A percentile compares a stretch with the other conserved stretches of the same genome.
phyloP scores from a whole-genome alignment of 2,113 vertebrate species.

The Albula goreensis region DNA sequence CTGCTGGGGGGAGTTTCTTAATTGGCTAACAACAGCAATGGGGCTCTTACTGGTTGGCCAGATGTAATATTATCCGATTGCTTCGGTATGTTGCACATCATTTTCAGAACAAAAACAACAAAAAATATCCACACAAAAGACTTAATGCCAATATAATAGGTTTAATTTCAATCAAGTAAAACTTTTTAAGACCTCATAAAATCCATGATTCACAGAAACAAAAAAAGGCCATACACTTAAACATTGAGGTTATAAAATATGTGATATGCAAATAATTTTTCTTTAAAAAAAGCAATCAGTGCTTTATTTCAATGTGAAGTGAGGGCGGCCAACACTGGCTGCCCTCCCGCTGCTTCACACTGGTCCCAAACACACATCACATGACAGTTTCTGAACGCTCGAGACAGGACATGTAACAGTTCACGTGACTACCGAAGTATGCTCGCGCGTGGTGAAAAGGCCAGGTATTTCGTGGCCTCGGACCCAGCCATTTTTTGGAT shows the following conservation, averaged over 20 bases:
- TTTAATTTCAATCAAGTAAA: conserved; percentile 71
- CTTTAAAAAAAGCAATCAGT: conserved; percentile 62
- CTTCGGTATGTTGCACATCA: too few relatives aligned
- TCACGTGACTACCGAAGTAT: neutral
- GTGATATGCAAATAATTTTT: conserved; percentile 60
- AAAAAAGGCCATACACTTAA: conserved; percentile 62
- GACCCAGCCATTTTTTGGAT: neutral
- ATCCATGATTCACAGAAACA: conserved; percentile 65
- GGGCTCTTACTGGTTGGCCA: too few relatives aligned
- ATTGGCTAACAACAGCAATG: too few relatives aligned
- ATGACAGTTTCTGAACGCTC: neutral
- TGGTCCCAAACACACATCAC: neutral
- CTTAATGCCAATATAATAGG: conserved; percentile 66
- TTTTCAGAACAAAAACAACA: conserved; percentile 24
- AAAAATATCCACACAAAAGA: conserved; percentile 38
- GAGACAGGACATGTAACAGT: conserved; percentile 3
- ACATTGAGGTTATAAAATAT: conserved; percentile 58
- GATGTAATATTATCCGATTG: too few relatives aligned
- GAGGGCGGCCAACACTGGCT: conserved; percentile 32
- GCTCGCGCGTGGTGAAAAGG: neutral
- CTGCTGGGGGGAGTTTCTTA: too few relatives aligned
- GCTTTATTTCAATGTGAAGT: conserved; percentile 54
- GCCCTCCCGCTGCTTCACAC: conserved; percentile 32
- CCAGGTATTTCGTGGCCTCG: neutral
- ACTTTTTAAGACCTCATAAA: conserved; percentile 67